phyloP scores from a whole-genome alignment of 2,888 invertebrate genomes.

The Pocota personata region DNA sequence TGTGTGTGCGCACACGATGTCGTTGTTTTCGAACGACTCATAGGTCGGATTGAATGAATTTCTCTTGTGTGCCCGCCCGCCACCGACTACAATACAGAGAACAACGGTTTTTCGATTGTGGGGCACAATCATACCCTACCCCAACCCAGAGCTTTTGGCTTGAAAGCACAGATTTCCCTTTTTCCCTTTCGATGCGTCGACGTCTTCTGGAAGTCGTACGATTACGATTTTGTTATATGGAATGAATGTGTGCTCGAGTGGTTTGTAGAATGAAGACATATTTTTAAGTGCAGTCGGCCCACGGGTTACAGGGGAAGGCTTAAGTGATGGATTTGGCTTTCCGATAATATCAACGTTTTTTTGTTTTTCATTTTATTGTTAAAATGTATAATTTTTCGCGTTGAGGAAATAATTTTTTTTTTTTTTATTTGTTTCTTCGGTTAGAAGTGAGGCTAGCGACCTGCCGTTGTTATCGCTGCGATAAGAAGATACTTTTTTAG shows the following conservation, averaged over 20 bases:
- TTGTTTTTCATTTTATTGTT: neutral
- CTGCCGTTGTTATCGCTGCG: constrained; percentile 32
- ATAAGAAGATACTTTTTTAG: constrained; percentile 22
- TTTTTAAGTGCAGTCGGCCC: neutral
- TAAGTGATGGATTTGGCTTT: constrained; percentile 12
- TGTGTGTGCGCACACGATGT: constrained; percentile 1
- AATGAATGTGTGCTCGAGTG: neutral
- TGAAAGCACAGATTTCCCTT: constrained; percentile 22
- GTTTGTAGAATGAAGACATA: neutral
- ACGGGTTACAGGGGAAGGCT: neutral
- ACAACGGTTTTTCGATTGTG: constrained; percentile 36
- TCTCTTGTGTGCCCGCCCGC: neutral
- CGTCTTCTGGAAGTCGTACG: neutral
- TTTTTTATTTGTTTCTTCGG: neutral
- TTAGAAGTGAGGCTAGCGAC: constrained; percentile 38
- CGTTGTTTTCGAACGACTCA: neutral
- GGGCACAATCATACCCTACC: constrained; percentile 49
- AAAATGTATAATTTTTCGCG: neutral
- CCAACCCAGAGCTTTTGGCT: constrained; percentile 27
- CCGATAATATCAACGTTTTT: neutral
- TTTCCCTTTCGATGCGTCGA: constrained; percentile 3
- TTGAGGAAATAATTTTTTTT: neutral
- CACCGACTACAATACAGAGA: neutral
- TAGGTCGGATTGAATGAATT: constrained; percentile 24
- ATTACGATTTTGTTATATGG: neutral